Conservation (phyloP, 2,797 vertebrate species). For the Atherinosoma microstoma region DNA sequence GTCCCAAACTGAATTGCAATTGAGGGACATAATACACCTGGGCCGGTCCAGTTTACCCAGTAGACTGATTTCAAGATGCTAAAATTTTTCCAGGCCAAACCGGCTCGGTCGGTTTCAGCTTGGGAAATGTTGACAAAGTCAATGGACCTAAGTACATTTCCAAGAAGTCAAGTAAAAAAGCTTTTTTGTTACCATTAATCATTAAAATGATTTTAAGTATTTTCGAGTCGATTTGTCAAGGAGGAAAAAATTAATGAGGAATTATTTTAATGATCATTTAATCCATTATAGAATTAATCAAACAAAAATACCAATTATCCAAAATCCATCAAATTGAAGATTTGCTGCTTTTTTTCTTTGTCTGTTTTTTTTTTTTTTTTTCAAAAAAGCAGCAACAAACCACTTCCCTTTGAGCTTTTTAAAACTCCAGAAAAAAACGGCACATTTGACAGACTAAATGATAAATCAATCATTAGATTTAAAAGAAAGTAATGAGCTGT, state of each 20-base stretch:
- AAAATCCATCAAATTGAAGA: not conserved
- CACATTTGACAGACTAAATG: not conserved
- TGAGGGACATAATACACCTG: not conserved
- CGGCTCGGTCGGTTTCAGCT: not conserved
- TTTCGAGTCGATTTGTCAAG: not conserved
- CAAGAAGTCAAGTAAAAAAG: not conserved
- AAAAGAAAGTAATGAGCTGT: not conserved
- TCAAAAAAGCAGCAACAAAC: not conserved
- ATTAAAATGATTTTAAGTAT: not conserved
- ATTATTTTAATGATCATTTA: not conserved
- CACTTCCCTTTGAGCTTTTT: not conserved
- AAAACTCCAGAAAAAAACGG: not conserved
- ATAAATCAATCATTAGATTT: not conserved
- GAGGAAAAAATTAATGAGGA: not conserved
- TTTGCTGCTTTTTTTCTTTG: slow-evolving; percentile 6
- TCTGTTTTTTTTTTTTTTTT: too few species aligned
- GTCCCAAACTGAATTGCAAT: slow-evolving; percentile 9
- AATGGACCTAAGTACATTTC: not conserved
- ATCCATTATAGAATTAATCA: not conserved
- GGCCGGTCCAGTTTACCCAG: not conserved
- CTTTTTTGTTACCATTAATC: not conserved
- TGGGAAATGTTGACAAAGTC: not conserved
- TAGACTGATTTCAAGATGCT: not conserved
- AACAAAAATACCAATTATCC: not conserved
- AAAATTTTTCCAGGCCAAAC: not conserved